Evolutionary conservation across 2,888 invertebrate genomes (phyloP), one percentile per base, ranked within the genome.

Genomic region (Nematopogon swammerdamellus): DNA sequence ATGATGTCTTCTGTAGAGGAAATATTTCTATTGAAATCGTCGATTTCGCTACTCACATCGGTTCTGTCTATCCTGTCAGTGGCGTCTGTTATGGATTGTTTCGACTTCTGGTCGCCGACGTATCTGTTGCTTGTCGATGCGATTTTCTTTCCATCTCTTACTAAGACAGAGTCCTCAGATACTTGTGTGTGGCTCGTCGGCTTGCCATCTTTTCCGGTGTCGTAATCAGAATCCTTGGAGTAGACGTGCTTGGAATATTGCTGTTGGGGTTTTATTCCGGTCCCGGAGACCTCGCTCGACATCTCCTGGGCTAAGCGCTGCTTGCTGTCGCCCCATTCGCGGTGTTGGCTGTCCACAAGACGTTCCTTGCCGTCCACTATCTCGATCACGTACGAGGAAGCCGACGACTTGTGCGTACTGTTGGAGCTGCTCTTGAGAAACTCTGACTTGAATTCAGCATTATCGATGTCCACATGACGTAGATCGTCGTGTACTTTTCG

Each of bases 351-450:
- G 53, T 85, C 85, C 11, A 85, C 71, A 36, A 85, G 68, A 52
- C 73, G 68, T 64, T 85, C 83, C 61, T 84, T 82, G 2, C 85
- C 85, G 60, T 85, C 83, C 29, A 85, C 75, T 47, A 85, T 73
- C 71, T 87, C 85, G 51, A 87, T 75, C 3, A 80, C 82, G 58
- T 86, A 87, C 46, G 85, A 85, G 5, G 83, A 82, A 6, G 82
- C 81, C 16, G 85, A 82, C 49, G 82, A 84, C 67, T 86, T 82
- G 48, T 83, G 75, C 47, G 79, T 76, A 50, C 84, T 82, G 51
- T 82, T 80, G 45, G 80, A 81, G 56, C 80, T 79, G 56, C 84
- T 81, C 58, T 85, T 81, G 51, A 82, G 68, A 43, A 80, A 73
- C 64, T 77, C 75, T 50, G 63, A 82, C 44, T 68, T 81, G 66